phyloP scores from a whole-genome alignment of 2,113 vertebrate genomes.

The Anguilla japonica region DNA sequence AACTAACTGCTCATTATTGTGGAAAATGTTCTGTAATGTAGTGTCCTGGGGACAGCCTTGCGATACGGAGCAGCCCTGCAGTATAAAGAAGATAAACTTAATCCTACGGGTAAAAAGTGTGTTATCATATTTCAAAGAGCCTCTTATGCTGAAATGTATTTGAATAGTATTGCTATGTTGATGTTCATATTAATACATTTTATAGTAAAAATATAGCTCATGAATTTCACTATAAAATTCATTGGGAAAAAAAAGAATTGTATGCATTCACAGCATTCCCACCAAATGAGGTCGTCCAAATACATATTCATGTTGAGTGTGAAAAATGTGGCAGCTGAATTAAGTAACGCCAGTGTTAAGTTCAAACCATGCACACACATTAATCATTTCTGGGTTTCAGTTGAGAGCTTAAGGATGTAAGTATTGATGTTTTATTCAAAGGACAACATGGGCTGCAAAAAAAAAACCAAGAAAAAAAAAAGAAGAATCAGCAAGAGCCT shows the following conservation, averaged over 20 bases:
- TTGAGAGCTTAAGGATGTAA: not conserved
- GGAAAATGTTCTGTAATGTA: not conserved
- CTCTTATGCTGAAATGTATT: not conserved
- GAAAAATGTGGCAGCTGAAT: not conserved
- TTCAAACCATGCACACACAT: not conserved
- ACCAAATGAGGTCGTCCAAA: too few species aligned
- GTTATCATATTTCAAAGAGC: not conserved
- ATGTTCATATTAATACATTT: not conserved
- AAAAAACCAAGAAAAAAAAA: too few species aligned
- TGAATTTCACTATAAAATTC: too few species aligned
- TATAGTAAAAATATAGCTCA: too few species aligned
- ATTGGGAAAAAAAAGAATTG: too few species aligned
- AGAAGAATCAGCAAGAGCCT: not conserved
- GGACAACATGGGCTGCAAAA: not conserved
- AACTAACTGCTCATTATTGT: not conserved
- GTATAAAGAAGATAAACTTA: not conserved
- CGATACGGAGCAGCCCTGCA: not conserved
- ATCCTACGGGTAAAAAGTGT: too few species aligned
- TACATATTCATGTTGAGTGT: too few species aligned
- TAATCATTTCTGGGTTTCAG: not conserved
- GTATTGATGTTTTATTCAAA: conserved; percentile 5
- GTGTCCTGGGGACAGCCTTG: not conserved
- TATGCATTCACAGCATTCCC: too few species aligned
- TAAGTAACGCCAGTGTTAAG: not conserved
- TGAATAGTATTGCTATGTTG: not conserved